phyloP scores from a whole-genome alignment of 2,113 vertebrate species.

The Paedocypris sp. region DNA sequence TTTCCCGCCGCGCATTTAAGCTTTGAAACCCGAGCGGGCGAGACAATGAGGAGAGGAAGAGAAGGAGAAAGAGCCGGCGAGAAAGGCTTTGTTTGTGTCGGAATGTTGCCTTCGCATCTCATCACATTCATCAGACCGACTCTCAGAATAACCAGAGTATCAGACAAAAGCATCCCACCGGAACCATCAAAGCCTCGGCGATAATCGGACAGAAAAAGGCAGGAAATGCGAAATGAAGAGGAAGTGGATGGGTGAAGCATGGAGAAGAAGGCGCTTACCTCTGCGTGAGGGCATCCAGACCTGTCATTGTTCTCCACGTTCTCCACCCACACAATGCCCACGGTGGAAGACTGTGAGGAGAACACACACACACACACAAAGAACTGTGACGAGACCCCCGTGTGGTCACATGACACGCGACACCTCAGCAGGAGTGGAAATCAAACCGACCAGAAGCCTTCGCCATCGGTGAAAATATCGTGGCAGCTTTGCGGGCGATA shows the following conservation, averaged over 20 bases:
- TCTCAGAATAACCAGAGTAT: no score
- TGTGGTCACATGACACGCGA: slow-evolving; percentile 49
- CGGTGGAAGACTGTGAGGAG: slow-evolving; percentile 19
- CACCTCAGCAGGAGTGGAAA: no score
- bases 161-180: no score
- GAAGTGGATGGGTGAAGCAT: neutral
- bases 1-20: no score
- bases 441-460: no score
- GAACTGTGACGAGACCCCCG: slow-evolving; percentile 41
- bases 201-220: no score
- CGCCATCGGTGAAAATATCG: no score
- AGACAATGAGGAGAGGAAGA: slow-evolving; percentile 26
- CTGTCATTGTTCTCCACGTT: slow-evolving; percentile 61
- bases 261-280: slow-evolving; percentile 46
- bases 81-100: slow-evolving; percentile 15
- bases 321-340: slow-evolving; percentile 55
- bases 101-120: slow-evolving; percentile 3
- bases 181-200: no score
- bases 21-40: no score
- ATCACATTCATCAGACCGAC: no score
- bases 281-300: slow-evolving; percentile 40
- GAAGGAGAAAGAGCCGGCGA: neutral
- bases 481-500: no score
- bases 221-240: neutral
- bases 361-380: slow-evolving; percentile 45